Evolutionary conservation across 1,140 invertebrate species (phyloP).

Genomic region (Epicauta chinensis): DNA sequence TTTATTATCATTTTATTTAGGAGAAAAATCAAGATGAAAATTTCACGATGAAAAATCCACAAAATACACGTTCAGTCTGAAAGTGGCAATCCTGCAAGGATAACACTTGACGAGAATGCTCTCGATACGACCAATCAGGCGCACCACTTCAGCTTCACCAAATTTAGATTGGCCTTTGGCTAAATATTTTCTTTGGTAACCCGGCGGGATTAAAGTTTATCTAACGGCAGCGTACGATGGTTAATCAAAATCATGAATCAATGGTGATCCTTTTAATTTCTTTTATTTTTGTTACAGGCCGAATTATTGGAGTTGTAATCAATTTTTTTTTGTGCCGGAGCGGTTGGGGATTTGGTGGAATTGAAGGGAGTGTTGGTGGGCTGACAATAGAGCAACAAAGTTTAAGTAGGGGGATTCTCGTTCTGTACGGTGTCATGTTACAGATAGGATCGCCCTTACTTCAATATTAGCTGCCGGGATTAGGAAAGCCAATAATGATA

Average conservation of each 20-base stretch:
- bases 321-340: too few relatives aligned
- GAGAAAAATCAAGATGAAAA: neutral
- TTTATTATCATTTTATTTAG: neutral
- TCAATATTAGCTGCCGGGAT: slow-evolving; percentile 33
- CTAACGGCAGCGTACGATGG: slow-evolving; percentile 16
- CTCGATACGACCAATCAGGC: slow-evolving; percentile 32
- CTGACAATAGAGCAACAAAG: too few relatives aligned
- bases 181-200: slow-evolving; percentile 44
- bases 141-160: slow-evolving; percentile 24
- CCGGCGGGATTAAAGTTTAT: slow-evolving; percentile 42
- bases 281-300: too few relatives aligned
- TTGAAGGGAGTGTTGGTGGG: too few relatives aligned
- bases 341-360: too few relatives aligned
- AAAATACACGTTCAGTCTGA: slow-evolving; percentile 14
- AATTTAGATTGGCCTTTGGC: slow-evolving; percentile 44
- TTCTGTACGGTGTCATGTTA: slow-evolving; percentile 37
- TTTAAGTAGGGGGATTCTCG: too few relatives aligned
- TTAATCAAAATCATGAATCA: too few relatives aligned
- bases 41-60: slow-evolving; percentile 27
- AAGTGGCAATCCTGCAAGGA: slow-evolving; percentile 29
- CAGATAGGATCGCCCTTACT: slow-evolving; percentile 30
- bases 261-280: too few relatives aligned
- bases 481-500: slow-evolving; percentile 43
- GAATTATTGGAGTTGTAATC: too few relatives aligned
- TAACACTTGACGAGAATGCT: slow-evolving; percentile 23